Conservation (phyloP, 2,113 vertebrate genomes). For the Suncus etruscus region DNA sequence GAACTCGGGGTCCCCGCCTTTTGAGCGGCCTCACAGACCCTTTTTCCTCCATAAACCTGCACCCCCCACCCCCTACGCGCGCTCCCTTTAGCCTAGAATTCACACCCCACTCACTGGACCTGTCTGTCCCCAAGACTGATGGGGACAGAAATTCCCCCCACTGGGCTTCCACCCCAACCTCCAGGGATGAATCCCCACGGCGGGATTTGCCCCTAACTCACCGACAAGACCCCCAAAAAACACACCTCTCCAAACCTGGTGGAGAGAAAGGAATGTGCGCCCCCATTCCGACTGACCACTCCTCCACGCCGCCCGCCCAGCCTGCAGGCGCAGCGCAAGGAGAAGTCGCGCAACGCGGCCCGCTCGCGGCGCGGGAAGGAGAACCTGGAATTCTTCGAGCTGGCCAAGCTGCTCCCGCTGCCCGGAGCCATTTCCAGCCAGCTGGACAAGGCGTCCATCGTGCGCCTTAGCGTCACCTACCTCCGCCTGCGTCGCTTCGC, state of each 20-base stretch:
- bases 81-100: not conserved
- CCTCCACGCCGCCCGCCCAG: slow-evolving; percentile 84
- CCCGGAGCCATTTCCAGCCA: slow-evolving; percentile 95
- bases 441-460: slow-evolving; percentile 95
- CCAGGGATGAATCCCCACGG: not conserved
- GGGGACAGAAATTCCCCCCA: no score
- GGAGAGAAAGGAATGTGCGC: no score
- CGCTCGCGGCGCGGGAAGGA: slow-evolving; percentile 94
- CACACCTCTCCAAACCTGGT: no score
- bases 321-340: slow-evolving; percentile 94
- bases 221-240: no score
- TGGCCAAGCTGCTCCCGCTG: slow-evolving; percentile 94
- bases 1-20: no score
- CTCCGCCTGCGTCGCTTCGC: slow-evolving; percentile 94
- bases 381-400: slow-evolving; percentile 95
- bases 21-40: no score
- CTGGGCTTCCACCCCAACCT: not conserved
- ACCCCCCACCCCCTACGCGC: no score
- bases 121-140: not conserved
- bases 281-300: not conserved
- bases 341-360: slow-evolving; percentile 95
- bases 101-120: not conserved
- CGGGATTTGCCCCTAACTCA: not conserved
- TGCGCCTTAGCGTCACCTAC: slow-evolving; percentile 95
- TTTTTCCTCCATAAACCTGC: no score